Base-by-base conservation (phyloP, 2,888 invertebrate species). In the Synanthedon formicaeformis region DNA sequence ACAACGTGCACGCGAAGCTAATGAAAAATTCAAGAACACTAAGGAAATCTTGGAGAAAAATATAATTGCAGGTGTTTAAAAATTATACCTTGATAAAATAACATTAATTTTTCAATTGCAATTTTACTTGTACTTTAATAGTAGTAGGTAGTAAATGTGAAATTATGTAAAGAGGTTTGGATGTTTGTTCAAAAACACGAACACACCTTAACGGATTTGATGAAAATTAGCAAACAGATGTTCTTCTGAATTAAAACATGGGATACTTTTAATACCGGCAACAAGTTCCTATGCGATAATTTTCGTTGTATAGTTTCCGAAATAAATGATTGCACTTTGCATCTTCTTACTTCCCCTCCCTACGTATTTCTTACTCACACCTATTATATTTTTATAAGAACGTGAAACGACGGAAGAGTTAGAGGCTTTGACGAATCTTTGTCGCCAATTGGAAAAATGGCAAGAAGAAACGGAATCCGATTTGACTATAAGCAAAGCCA, bases 391-490 rank as follows among this genome's bases (percentile, higher is more conserved):
- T 34, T 48, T 48, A n/a, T 27, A 54, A 89, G 91, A 91, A 68
- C 75, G 87, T 2, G 89, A 90, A 62, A 65, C 90, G 3, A 79
- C 78, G 1, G 81, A 86, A 51, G 91, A 92, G 66, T 62, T 92
- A 52, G 91, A 92, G 59, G 88, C 89, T 0, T 72, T 91, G 23
- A 79, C 84, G 4, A 71, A 87, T 1, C 72, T 92, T 4, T 86
- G 90, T 55, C 77, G 80, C 8, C 91, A 92, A 66, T 83, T 93
- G 64, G 80, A 86, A 14, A 65, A 88, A 50, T 92, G 92, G 91
- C 91, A 92, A 56, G 80, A 87, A 12, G 91, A 92, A 64, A 88
- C 92, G 0, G 90, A 91, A 55, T 89, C 90, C 0, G 90, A 91
- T 55, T 73, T 93, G 52, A 83, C 88, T 1, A 82, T 92, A 62